Conservation (phyloP, 1,140 invertebrate genomes). For the Drosophila repleta region DNA sequence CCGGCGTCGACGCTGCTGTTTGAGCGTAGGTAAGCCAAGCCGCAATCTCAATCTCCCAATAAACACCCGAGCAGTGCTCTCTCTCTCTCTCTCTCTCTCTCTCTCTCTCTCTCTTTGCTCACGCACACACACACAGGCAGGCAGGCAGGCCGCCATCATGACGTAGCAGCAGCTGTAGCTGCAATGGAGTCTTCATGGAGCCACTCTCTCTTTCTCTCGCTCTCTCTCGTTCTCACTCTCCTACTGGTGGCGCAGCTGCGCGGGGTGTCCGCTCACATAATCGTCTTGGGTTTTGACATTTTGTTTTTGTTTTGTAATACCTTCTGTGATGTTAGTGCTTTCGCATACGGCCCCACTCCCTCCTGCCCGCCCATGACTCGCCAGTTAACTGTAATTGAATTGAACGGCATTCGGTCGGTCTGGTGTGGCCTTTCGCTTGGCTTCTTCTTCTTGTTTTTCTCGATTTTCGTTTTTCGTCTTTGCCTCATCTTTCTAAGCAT, state of each 20-base stretch:
- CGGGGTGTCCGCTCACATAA: conserved; percentile 72
- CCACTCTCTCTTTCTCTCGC: neutral
- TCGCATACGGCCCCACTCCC: conserved; percentile 35
- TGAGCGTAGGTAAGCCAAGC: conserved; percentile 77
- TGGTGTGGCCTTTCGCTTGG: conserved; percentile 4
- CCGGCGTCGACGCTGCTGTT: conserved; percentile 49
- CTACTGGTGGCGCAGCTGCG: conserved; percentile 63
- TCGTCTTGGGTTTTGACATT: conserved; percentile 83
- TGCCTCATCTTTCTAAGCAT: conserved; percentile 17
- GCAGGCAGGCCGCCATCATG: conserved; percentile 72
- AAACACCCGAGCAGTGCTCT: conserved; percentile 78
- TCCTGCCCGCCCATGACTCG: neutral
- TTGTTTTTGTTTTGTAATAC: conserved; percentile 83
- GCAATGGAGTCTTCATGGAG: conserved; percentile 29
- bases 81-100: conserved; percentile 40
- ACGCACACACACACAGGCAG: conserved; percentile 40
- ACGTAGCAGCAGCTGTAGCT: conserved; percentile 22
- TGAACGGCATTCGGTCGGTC: conserved; percentile 45
- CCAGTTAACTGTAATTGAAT: conserved; percentile 79
- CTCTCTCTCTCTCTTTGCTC: conserved; percentile 7
- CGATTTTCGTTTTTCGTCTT: neutral
- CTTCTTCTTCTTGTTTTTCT: neutral
- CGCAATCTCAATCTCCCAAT: conserved; percentile 83
- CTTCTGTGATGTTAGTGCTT: conserved; percentile 78
- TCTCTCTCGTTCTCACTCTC: neutral